These are phyloP conservation scores for Lysandra bellargus DNA, from an alignment of 2,888 invertebrate genomes.

Conservation along the genomic window DNA sequence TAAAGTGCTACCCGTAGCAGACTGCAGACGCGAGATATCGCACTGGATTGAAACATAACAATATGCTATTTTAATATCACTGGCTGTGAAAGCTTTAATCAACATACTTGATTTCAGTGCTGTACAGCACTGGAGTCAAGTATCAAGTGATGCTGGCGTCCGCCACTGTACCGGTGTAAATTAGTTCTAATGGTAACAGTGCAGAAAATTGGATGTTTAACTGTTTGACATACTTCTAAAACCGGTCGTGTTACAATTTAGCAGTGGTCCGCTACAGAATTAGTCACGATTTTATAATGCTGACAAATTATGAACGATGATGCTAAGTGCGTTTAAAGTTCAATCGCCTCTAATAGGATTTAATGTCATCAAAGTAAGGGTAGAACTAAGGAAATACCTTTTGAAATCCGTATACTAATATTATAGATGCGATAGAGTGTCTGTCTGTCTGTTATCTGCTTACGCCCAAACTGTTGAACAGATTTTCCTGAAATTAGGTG, in stretches of 20 bases:
- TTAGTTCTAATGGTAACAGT: neutral
- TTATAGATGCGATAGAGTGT: neutral
- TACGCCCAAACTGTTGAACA: too few species aligned
- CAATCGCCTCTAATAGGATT: neutral
- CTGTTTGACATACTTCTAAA: neutral
- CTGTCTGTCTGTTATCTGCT: neutral
- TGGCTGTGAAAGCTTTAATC: too few species aligned
- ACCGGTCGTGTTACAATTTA: neutral
- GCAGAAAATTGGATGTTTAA: neutral
- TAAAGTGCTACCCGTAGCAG: too few species aligned
- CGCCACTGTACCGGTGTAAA: neutral
- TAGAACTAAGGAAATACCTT: neutral
- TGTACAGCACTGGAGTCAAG: neutral
- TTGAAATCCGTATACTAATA: neutral
- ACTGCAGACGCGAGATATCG: too few species aligned
- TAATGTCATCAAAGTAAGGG: neutral
- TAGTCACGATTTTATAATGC: too few species aligned
- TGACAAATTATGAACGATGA: neutral
- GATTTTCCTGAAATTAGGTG: too few species aligned
- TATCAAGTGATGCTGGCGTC: neutral
- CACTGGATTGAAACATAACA: too few species aligned
- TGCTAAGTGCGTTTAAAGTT: neutral
- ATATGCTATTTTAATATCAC: too few species aligned
- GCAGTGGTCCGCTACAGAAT: too few species aligned
- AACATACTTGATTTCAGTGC: neutral